phyloP scores from a whole-genome alignment of 2,113 vertebrate species.

The Columba janthina region DNA sequence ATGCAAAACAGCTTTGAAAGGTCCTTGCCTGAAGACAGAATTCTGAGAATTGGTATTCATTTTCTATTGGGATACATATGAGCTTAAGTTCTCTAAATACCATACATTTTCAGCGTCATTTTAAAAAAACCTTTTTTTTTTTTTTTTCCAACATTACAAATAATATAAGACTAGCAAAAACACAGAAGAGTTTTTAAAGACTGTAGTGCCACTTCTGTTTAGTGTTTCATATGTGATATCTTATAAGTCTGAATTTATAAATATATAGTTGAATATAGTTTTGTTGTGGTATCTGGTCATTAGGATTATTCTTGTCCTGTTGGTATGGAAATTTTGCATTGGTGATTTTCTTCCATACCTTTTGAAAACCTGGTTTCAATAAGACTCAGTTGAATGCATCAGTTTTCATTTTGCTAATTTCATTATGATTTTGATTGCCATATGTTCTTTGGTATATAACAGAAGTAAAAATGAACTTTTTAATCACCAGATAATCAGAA shows the following conservation, averaged over 20 bases:
- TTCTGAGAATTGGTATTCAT: constrained; percentile 20
- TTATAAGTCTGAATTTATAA: neutral
- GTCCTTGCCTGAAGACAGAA: constrained; percentile 44
- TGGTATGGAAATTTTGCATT: neutral
- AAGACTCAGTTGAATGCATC: neutral
- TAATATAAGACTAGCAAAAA: neutral
- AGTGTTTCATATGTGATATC: neutral
- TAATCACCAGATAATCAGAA: neutral
- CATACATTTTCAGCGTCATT: neutral
- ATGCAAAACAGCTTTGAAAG: constrained; percentile 60
- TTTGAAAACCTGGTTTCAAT: neutral
- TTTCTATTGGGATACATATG: neutral
- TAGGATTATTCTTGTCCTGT: neutral
- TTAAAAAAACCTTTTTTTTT: neutral
- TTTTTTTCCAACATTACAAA: neutral
- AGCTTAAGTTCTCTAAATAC: constrained; percentile 12
- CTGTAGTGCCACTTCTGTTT: neutral
- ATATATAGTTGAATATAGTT: neutral
- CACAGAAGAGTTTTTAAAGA: neutral
- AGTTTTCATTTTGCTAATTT: neutral
- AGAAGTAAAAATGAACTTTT: neutral
- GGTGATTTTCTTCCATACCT: neutral
- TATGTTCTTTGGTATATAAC: neutral
- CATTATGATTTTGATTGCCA: neutral
- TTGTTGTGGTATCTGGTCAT: neutral